Conservation (phyloP, 1,140 invertebrate genomes). For the Zophobas morio region DNA sequence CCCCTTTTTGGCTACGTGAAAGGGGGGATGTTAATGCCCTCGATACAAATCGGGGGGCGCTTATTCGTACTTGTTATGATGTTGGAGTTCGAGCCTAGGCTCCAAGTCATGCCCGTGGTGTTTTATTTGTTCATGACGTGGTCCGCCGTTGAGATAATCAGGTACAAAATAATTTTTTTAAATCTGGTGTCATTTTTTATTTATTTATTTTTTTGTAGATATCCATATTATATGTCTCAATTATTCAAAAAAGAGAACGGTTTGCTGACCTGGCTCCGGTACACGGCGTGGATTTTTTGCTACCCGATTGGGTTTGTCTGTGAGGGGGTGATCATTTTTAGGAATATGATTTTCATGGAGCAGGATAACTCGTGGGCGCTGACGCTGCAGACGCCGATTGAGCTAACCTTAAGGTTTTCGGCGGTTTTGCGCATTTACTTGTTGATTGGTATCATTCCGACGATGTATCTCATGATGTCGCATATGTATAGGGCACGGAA, state of each 20-base stretch:
- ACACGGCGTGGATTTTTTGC: constrained; percentile 93
- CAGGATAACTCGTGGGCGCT: constrained; percentile 85
- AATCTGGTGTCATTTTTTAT: neutral
- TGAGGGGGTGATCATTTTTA: constrained; percentile 86
- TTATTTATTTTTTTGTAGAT: constrained; percentile 73
- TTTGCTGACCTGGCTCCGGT: constrained; percentile 92
- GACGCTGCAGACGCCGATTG: constrained; percentile 86
- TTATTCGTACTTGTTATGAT: constrained; percentile 87
- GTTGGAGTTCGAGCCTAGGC: constrained; percentile 86
- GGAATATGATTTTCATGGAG: constrained; percentile 91
- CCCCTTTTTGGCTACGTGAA: constrained; percentile 91
- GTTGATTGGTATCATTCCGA: constrained; percentile 81
- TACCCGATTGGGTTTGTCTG: constrained; percentile 92
- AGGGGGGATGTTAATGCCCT: constrained; percentile 75
- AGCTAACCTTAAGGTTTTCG: constrained; percentile 91
- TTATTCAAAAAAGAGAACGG: constrained; percentile 82
- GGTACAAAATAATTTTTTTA: constrained; percentile 68
- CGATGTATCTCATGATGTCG: constrained; percentile 82
- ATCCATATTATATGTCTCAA: constrained; percentile 92
- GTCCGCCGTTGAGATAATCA: constrained; percentile 85
- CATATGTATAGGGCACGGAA: constrained; percentile 82
- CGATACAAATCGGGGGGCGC: constrained; percentile 83
- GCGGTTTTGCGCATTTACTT: constrained; percentile 85
- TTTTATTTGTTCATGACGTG: constrained; percentile 91
- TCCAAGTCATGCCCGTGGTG: constrained; percentile 89